Percentiles rank a stretch among this genome's conserved stretches.
Conservation (phyloP, 2,888 invertebrate species). For the Drosophila quinaria region DNA sequence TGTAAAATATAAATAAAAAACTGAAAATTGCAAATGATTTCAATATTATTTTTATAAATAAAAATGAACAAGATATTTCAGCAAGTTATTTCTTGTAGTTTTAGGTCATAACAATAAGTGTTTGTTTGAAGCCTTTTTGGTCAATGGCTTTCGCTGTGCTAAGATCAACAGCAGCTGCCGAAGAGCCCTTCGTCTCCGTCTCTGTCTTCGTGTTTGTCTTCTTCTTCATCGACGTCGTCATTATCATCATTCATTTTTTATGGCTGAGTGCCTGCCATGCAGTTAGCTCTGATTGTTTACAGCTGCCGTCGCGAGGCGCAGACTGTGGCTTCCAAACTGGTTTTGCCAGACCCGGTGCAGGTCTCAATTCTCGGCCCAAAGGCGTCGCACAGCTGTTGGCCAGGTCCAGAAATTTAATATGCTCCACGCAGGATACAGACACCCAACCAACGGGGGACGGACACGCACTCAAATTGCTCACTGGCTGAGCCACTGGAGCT, state of each 20-base stretch:
- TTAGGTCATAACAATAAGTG: slow-evolving; percentile 47
- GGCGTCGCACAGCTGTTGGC: slow-evolving; percentile 68
- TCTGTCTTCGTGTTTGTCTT: slow-evolving; percentile 14
- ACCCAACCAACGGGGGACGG: slow-evolving; percentile 28
- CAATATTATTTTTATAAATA: neutral
- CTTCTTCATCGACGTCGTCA: slow-evolving; percentile 48
- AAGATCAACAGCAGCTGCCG: slow-evolving; percentile 42
- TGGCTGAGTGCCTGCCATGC: slow-evolving; percentile 81
- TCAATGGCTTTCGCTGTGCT: slow-evolving; percentile 67
- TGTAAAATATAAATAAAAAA: too few relatives aligned
- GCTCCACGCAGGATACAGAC: slow-evolving; percentile 76
- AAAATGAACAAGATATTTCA: neutral
- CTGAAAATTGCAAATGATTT: too few relatives aligned
- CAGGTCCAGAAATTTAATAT: slow-evolving; percentile 77
- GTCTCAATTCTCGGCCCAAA: slow-evolving; percentile 42
- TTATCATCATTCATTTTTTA: slow-evolving; percentile 82
- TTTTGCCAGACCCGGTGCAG: slow-evolving; percentile 41
- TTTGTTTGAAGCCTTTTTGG: slow-evolving; percentile 66
- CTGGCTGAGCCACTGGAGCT: slow-evolving; percentile 21
- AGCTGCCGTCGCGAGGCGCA: slow-evolving; percentile 67
- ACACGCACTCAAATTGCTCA: slow-evolving; percentile 38
- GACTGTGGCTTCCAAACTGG: slow-evolving; percentile 57
- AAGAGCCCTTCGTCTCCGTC: slow-evolving; percentile 24
- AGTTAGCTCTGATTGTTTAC: slow-evolving; percentile 81
- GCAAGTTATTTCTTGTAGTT: slow-evolving; percentile 31